phyloP scores from a whole-genome alignment of 2,797 vertebrate genomes.

The Arctocebus calabarensis region DNA sequence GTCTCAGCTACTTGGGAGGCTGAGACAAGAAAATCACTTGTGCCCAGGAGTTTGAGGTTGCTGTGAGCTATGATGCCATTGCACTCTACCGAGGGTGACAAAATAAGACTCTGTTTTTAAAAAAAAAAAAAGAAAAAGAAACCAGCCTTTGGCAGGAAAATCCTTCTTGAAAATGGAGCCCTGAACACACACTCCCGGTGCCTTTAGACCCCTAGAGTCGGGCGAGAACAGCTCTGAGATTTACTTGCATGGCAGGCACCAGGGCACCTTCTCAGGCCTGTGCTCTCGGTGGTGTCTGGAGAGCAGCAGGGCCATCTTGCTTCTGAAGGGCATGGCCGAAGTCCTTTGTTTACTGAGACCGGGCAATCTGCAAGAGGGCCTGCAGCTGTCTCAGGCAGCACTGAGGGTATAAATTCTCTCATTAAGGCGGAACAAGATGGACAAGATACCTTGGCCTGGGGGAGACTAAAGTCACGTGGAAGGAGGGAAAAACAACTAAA shows the following conservation, averaged over 20 bases:
- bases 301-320: fast-evolving
- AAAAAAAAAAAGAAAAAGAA: background rate
- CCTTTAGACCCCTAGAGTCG: background rate
- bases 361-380: background rate
- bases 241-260: background rate
- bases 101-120: too few species aligned
- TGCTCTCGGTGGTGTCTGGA: background rate
- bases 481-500: fast-evolving
- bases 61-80: too few species aligned
- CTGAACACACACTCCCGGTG: background rate
- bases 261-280: background rate
- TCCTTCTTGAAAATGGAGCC: background rate
- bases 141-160: background rate
- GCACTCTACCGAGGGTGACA: too few species aligned
- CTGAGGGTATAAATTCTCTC: background rate
- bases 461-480: fast-evolving
- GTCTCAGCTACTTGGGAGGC: too few species aligned
- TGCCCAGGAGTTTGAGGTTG: too few species aligned
- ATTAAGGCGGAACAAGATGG: background rate
- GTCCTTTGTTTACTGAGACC: background rate
- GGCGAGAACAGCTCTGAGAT: background rate
- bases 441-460: background rate
- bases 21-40: too few species aligned
- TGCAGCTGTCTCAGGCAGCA: background rate
- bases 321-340: background rate